phyloP scores from a whole-genome alignment of 2,888 invertebrate genomes.

The Diplazon laetatorius region DNA sequence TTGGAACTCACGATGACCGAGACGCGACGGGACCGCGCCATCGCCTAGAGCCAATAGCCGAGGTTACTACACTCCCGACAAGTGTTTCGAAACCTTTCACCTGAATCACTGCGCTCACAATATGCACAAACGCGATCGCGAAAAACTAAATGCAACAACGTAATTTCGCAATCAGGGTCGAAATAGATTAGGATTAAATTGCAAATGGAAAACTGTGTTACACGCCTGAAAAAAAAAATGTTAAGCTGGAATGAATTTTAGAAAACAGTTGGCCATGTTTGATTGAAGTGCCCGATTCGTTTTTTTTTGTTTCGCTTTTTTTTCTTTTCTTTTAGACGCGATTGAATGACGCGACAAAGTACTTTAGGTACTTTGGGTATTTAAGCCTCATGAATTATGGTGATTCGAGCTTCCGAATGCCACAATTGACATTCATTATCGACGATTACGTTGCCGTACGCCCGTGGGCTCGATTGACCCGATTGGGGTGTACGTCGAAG shows the following conservation, averaged over 20 bases:
- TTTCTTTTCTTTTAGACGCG: constrained; percentile 1
- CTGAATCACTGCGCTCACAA: constrained; percentile 47
- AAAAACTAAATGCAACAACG: background rate
- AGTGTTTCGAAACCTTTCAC: constrained; percentile 65
- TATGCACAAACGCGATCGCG: background rate
- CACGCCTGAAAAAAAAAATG: no score
- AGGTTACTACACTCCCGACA: constrained; percentile 56
- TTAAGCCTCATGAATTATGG: constrained; percentile 28
- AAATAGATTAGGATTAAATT: constrained; percentile 8
- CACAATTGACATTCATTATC: constrained; percentile 61
- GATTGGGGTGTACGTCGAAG: constrained; percentile 23
- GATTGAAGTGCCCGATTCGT: no score
- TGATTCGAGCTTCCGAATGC: constrained; percentile 15
- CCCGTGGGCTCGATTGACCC: constrained; percentile 48
- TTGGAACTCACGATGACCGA: constrained; percentile 15
- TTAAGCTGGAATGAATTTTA: no score
- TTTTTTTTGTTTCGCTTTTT: constrained; percentile 31
- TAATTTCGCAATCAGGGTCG: background rate
- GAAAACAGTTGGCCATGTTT: no score
- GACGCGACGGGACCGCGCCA: background rate
- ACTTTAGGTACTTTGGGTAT: no score
- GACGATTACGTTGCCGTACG: constrained; percentile 28
- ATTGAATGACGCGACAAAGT: constrained; percentile 29
- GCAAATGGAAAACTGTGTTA: no score
- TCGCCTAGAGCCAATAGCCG: constrained; percentile 29